Base-by-base conservation (phyloP, 2,113 vertebrate species). In the Pantherophis guttatus region DNA sequence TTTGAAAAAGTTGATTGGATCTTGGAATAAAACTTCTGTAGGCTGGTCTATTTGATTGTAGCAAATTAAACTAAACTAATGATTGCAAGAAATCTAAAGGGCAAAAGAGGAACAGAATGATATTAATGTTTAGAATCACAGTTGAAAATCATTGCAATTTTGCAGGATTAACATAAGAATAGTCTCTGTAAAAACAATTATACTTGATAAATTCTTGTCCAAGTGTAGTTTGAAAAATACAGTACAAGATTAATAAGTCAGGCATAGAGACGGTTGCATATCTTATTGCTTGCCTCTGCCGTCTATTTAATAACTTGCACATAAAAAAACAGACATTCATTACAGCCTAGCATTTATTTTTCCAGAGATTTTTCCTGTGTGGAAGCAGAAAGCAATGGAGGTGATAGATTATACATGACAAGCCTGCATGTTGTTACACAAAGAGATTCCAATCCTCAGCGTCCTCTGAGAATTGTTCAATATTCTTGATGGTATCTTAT, bases 1-100 rank as follows among this genome's bases (percentile, higher is more conserved):
- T 75, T 39, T 33, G 70, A 75, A n/a, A 75, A 39, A 75, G 17
- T 39, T 39, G 70, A 81, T 8, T 81, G 70, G 5, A 33, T 33
- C 70, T 33, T 33, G 19, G 70, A 81, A 39, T 81, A 81, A 39
- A 81, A 39, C 33, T 81, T 81, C 70, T 21, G 70, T 21, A 81
- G 19, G 75, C 33, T 39, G 70, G 70, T 81, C 33, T 44, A 21
- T 44, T 81, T 81, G 75, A 81, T 17, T 81, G 75, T 81, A 81
- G 33, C 33, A 44, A 81, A 81, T 81, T 44, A 81, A 81, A 81
- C 75, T 81, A 44, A 81, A 81, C 97, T 97, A 97, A 97, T 97
- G 97, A 97, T 95, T 96, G 96, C 97, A 98, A 97, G 97, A 98
- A 98, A 98, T 97, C 96, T 96, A 97, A 94, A 98, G 98, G 97